These are phyloP conservation scores for Vidua macroura DNA, from an alignment of 2,113 vertebrate species.

Conservation along the genomic window DNA sequence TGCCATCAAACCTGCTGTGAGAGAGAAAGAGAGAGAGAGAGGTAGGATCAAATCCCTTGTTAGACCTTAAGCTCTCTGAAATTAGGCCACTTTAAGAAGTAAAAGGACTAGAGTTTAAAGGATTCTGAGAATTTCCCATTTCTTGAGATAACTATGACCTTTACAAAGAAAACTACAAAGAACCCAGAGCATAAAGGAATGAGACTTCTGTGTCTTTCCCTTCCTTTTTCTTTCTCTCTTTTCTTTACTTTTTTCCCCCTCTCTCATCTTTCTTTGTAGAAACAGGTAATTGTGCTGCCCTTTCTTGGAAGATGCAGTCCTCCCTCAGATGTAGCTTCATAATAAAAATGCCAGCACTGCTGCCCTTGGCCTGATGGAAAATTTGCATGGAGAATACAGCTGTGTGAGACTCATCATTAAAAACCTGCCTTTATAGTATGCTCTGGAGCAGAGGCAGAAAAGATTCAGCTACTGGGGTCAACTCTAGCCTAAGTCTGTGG, in stretches of 20 bases:
- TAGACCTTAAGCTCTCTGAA: constrained; percentile 48
- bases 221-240: not conserved
- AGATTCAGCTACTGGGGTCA: not conserved
- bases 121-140: constrained; percentile 51
- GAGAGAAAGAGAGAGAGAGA: not conserved
- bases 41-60: constrained; percentile 37
- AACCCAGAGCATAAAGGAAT: constrained; percentile 10
- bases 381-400: not conserved
- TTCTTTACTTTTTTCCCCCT: not conserved
- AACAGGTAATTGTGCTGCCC: constrained; percentile 32
- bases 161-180: constrained; percentile 46
- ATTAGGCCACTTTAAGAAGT: constrained; percentile 52
- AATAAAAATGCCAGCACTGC: not conserved
- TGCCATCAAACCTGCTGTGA: constrained; percentile 44
- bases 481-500: not conserved
- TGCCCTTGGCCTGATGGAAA: not conserved
- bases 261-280: not conserved
- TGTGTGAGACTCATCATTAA: not conserved
- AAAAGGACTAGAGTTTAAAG: constrained; percentile 45
- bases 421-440: not conserved
- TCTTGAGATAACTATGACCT: constrained; percentile 56
- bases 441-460: not conserved
- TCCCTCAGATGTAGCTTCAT: not conserved
- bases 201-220: constrained; percentile 3
- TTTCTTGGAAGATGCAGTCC: constrained; percentile 9